phyloP scores from a whole-genome alignment of 2,888 invertebrate genomes.

The Petrophora chlorosata region DNA sequence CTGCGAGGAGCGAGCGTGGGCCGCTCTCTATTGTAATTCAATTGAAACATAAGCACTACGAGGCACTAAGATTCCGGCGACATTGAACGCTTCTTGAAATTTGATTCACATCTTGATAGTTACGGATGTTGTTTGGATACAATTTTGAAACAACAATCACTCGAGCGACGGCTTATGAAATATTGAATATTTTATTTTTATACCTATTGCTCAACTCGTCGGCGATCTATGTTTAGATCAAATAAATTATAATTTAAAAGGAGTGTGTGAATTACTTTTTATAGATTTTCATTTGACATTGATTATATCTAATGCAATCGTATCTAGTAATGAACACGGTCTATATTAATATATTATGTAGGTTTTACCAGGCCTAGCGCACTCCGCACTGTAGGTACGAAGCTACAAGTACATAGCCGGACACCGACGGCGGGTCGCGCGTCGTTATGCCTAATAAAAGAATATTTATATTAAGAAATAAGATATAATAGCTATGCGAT shows the following conservation, averaged over 20 bases:
- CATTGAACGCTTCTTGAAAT: slow-evolving; percentile 73
- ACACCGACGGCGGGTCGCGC: no score
- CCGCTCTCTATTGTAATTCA: slow-evolving; percentile 65
- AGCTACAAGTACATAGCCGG: no score
- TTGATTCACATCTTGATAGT: slow-evolving; percentile 57
- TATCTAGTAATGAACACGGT: neutral
- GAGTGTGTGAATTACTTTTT: slow-evolving; percentile 40
- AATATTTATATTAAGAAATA: no score
- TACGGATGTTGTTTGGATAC: slow-evolving; percentile 59
- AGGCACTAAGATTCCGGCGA: slow-evolving; percentile 61
- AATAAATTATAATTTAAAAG: slow-evolving; percentile 42
- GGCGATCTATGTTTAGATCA: no score
- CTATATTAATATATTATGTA: neutral
- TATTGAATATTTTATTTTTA: slow-evolving; percentile 43
- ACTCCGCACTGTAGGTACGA: no score
- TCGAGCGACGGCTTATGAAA: slow-evolving; percentile 51
- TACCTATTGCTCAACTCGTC: slow-evolving; percentile 46
- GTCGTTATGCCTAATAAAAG: no score
- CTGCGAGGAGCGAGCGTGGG: slow-evolving; percentile 59
- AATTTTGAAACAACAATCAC: slow-evolving; percentile 67
- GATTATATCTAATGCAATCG: slow-evolving; percentile 28
- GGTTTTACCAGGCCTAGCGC: no score
- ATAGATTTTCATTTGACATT: slow-evolving; percentile 33
- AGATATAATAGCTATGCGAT: no score
- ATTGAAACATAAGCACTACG: slow-evolving; percentile 62